These are phyloP conservation scores for Amblyteles armatorius DNA, from an alignment of 2,888 invertebrate species.

Conservation along the genomic window DNA sequence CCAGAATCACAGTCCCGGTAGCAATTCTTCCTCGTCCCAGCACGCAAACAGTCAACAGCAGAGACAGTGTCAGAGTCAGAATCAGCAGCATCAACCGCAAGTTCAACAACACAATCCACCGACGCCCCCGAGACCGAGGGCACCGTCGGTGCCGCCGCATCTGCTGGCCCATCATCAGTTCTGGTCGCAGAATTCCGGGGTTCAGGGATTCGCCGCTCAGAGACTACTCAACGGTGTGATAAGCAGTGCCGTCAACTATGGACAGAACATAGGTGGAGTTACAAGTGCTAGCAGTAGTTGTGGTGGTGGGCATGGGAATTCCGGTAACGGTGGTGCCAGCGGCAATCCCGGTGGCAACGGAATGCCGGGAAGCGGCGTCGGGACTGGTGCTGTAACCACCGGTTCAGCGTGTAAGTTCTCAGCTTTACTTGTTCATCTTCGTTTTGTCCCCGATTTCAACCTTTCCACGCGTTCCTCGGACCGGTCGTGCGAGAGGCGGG, in stretches of 20 bases:
- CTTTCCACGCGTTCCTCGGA: background rate
- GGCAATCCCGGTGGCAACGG: conserved; percentile 73
- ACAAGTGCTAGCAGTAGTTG: conserved; percentile 73
- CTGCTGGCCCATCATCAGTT: conserved; percentile 85
- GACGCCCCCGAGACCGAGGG: conserved; percentile 78
- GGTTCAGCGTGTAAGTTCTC: conserved; percentile 69
- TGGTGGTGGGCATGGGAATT: conserved; percentile 64
- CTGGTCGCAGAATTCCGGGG: conserved; percentile 82
- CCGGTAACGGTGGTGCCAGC: conserved; percentile 66
- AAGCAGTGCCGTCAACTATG: conserved; percentile 81
- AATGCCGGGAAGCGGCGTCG: conserved; percentile 66
- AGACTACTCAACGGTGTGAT: conserved; percentile 83
- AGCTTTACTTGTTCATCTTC: conserved; percentile 19
- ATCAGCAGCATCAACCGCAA: conserved; percentile 71
- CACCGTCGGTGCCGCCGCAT: conserved; percentile 86
- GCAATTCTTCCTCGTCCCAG: conserved; percentile 72
- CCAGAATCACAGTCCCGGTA: conserved; percentile 80
- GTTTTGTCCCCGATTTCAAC: background rate
- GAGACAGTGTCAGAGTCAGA: conserved; percentile 73
- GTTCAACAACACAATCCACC: conserved; percentile 70
- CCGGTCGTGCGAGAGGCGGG: background rate
- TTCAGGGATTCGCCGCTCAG: conserved; percentile 82
- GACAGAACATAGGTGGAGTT: conserved; percentile 78
- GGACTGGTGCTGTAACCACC: conserved; percentile 71
- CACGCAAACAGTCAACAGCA: conserved; percentile 62